A percentile compares a stretch with the other conserved stretches of the same genome.
Evolutionary conservation across 2,888 invertebrate species (phyloP).

Genomic region (Hanleya hanleyi): DNA sequence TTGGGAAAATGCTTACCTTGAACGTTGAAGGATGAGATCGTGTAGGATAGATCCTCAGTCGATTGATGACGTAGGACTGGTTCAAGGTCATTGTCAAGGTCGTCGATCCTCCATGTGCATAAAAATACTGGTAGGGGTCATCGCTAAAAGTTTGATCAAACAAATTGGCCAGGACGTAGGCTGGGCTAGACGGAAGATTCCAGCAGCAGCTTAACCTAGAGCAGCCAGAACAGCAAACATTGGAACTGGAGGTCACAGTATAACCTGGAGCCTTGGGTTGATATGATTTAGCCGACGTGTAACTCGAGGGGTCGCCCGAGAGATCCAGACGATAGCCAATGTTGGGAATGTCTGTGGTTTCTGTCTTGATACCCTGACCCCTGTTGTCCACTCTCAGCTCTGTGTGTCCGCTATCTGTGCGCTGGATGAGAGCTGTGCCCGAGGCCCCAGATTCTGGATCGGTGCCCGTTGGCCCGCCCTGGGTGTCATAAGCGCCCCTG

Average conservation of each 20-base stretch:
- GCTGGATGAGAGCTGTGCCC: conserved; percentile 50
- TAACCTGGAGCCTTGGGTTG: conserved; percentile 37
- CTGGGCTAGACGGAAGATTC: conserved; percentile 11
- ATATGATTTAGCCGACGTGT: conserved; percentile 37
- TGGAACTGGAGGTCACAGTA: conserved; percentile 18
- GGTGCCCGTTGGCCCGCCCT: conserved; percentile 42
- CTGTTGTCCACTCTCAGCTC: conserved; percentile 53
- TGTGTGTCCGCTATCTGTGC: conserved; percentile 30
- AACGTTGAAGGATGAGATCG: conserved; percentile 40
- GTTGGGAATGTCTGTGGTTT: conserved; percentile 38
- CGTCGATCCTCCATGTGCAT: conserved; percentile 29
- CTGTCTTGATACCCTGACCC: conserved; percentile 38
- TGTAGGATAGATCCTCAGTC: conserved; percentile 46
- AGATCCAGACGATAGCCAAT: conserved; percentile 43
- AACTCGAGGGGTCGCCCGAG: conserved; percentile 6
- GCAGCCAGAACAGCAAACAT: conserved; percentile 14
- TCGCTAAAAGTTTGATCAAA: conserved; percentile 50
- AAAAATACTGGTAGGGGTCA: conserved; percentile 31
- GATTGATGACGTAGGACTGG: conserved; percentile 43
- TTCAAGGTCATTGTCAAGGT: conserved; percentile 43
- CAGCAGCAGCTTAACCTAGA: conserved; percentile 14
- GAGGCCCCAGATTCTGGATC: conserved; percentile 56
- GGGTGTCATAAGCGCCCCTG: conserved; percentile 47
- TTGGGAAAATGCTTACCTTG: conserved; percentile 42
- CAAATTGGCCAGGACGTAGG: conserved; percentile 43